Evolutionary conservation across 2,888 invertebrate species (phyloP).

Genomic region (Microctonus hyperodae): DNA sequence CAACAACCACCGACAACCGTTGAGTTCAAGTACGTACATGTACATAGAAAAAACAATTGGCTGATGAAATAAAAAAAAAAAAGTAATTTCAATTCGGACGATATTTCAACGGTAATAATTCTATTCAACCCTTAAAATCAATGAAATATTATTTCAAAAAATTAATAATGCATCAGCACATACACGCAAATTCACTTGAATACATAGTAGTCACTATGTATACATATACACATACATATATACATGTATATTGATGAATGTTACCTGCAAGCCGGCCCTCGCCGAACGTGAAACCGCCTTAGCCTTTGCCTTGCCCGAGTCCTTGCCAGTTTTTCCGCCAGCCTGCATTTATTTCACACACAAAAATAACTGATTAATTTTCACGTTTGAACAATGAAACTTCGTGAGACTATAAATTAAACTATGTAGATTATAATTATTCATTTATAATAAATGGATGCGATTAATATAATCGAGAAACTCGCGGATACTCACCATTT

Average conservation of each 20-base stretch:
- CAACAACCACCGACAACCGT: conserved; percentile 43
- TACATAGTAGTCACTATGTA: too few relatives aligned
- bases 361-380: conserved; percentile 66
- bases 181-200: too few relatives aligned
- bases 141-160: too few relatives aligned
- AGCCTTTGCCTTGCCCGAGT: conserved; percentile 99
- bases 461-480: conserved; percentile 54
- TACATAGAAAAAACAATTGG: neutral
- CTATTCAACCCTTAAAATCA: neutral
- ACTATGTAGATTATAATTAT: conserved; percentile 50
- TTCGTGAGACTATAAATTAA: conserved; percentile 65
- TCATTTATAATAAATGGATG: conserved; percentile 50
- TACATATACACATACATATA: neutral
- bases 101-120: neutral
- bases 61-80: neutral
- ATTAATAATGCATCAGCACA: neutral
- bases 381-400: conserved; percentile 67
- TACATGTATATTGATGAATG: conserved; percentile 38
- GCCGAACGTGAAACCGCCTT: conserved; percentile 99
- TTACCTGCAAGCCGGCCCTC: conserved; percentile 97
- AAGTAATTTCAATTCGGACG: neutral
- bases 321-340: conserved; percentile 99
- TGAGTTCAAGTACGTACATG: neutral
- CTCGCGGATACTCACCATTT: conserved; percentile 65
- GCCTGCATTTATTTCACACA: conserved; percentile 71